Evolutionary conservation across 2,888 invertebrate genomes (phyloP), one percentile per base, ranked within the genome.

Genomic region (Torymus aiolomorphi): DNA sequence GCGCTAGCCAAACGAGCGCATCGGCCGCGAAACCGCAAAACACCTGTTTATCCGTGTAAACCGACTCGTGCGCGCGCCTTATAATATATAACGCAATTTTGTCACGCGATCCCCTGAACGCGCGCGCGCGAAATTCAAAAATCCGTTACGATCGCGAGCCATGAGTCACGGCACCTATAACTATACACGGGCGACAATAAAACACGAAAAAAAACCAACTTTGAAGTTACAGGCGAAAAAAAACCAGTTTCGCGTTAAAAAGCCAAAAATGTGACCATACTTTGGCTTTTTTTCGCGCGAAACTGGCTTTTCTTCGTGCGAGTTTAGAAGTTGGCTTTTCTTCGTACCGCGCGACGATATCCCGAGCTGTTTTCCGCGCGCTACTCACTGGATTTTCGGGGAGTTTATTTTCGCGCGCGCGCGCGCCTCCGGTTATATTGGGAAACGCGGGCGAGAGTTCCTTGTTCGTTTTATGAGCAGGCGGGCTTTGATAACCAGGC

Each of bases 1-100:
- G 31, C 8, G 31, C 31, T 31, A 31, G 2, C 31, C 31, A 31
- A 31, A 31, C 31, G 31, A 31, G 31, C 31, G 31, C 18, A 12
- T 70, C 51, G 16, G 16, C 71, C 67, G 52, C 72, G 16, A 62
- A 69, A 76, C 69, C 67, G 54, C 69, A 76, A 76, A 69, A 69
- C 76, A 76, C 76, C 69, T 76, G 76, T 69, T 69, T 61, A 18
- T 69, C 69, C 61, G 14, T 51, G 20, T 31, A 56, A 12, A 3
- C 16, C 20, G 49, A 51, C 2, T 51, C 24, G n/a, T 57, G 31
- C 8, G 51, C 56, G 54, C 13, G n/a, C 11, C n/a, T n/a, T n/a
- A n/a, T n/a, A 16, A 18, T 20, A 57, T n/a, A 13, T 16, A 4
- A 31, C n/a, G n/a, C n/a, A n/a, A 20, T 61, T 42, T 61, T 42